These are phyloP conservation scores for Remorina albescens DNA, from an alignment of 2,797 vertebrate species.

Conservation along the genomic window DNA sequence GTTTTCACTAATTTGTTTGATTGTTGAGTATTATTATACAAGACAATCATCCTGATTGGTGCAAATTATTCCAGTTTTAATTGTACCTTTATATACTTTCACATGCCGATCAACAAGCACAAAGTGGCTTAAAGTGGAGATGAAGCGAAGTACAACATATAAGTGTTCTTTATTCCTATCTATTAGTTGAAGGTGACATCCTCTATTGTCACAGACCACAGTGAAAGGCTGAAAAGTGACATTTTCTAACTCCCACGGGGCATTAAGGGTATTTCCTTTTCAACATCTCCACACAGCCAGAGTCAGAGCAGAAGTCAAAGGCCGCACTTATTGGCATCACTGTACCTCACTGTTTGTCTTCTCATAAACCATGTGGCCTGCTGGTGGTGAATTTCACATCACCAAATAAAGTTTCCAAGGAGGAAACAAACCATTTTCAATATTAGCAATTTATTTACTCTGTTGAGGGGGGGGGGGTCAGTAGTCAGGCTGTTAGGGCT, in stretches of 20 bases:
- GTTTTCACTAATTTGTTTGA: too few species aligned
- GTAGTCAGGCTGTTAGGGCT: too few species aligned
- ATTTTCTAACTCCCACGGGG: background rate
- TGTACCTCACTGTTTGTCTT: constrained; percentile 33
- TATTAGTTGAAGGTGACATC: background rate
- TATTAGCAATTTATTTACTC: constrained; percentile 19
- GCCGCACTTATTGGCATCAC: constrained; percentile 15
- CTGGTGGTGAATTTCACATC: constrained; percentile 43
- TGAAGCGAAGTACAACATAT: background rate
- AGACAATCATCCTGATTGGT: too few species aligned
- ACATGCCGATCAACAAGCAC: too few species aligned
- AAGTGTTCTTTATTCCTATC: background rate
- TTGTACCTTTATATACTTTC: too few species aligned
- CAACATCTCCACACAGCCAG: background rate
- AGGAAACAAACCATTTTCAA: constrained; percentile 20
- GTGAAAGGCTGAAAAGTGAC: background rate
- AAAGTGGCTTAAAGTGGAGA: background rate
- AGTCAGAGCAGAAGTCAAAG: too few species aligned
- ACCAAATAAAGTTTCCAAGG: constrained; percentile 36
- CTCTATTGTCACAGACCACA: background rate
- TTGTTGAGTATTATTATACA: too few species aligned
- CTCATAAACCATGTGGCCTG: constrained; percentile 34
- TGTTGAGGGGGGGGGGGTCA: too few species aligned
- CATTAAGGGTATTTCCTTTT: constrained; percentile 19
- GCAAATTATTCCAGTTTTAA: too few species aligned